A percentile compares a stretch with the other conserved stretches of the same genome.
These are phyloP conservation scores for Galagoides demidoff DNA, from an alignment of 2,797 vertebrate species.

Conservation along the genomic window DNA sequence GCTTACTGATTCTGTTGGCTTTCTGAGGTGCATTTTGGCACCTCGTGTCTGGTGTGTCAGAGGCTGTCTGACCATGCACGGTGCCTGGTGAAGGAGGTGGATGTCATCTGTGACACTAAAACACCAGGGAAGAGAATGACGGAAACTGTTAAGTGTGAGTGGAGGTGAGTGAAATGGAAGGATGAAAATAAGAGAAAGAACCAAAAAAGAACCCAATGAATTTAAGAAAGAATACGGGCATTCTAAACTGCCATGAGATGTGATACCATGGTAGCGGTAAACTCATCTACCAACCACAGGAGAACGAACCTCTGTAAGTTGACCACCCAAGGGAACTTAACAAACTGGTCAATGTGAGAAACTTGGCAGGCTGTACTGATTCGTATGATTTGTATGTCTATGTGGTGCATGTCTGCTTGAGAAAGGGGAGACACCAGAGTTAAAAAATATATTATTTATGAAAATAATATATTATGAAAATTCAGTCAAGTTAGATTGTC, in stretches of 20 bases:
- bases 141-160: not conserved
- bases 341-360: no score
- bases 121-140: not conserved
- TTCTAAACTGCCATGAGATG: not conserved
- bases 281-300: not conserved
- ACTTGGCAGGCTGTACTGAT: no score
- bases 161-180: not conserved
- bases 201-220: not conserved
- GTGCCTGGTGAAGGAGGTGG: not conserved
- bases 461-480: no score
- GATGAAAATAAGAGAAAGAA: not conserved
- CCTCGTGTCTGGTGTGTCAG: constrained; percentile 22
- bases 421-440: no score
- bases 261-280: not conserved
- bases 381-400: no score
- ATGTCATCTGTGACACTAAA: not conserved
- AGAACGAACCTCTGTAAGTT: no score
- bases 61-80: not conserved
- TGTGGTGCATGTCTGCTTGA: no score
- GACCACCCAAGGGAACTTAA: no score
- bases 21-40: constrained; percentile 7
- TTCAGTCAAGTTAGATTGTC: no score
- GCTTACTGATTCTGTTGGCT: constrained; percentile 63
- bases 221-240: not conserved
- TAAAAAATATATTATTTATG: no score